Evolutionary conservation across 2,113 vertebrate species (phyloP).

Genomic region (Anhinga rufa): DNA sequence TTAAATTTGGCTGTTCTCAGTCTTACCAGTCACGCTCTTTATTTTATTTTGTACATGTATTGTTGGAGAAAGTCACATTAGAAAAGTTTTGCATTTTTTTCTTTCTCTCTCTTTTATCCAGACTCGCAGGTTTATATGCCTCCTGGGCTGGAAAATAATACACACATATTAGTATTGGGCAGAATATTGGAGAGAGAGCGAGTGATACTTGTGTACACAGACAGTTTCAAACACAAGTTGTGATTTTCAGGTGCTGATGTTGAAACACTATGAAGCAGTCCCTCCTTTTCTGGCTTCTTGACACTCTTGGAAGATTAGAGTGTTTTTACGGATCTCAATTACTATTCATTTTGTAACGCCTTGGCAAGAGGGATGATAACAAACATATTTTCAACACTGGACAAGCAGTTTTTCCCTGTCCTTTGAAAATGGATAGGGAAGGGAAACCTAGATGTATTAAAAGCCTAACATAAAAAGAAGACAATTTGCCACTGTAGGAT

Average conservation of each 20-base stretch:
- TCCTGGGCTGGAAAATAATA: background rate
- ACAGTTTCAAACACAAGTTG: background rate
- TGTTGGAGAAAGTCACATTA: background rate
- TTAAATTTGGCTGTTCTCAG: background rate
- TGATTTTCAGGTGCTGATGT: background rate
- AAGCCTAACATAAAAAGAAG: background rate
- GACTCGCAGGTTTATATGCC: background rate
- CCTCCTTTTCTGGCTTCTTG: background rate
- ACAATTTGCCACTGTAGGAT: background rate
- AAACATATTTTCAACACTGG: background rate
- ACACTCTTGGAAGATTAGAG: background rate
- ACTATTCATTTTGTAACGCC: background rate
- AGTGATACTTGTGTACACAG: background rate
- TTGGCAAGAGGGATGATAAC: background rate
- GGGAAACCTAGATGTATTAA: background rate
- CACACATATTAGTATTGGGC: background rate
- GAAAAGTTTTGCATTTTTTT: background rate
- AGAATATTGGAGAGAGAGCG: background rate
- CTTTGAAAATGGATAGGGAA: background rate
- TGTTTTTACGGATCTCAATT: background rate
- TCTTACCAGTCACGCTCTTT: background rate
- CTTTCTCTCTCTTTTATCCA: background rate
- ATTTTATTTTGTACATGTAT: background rate
- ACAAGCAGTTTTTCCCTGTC: background rate
- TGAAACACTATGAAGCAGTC: background rate